Base-by-base conservation (phyloP, 2,888 invertebrate species). In the Protodeltote pygarga region DNA sequence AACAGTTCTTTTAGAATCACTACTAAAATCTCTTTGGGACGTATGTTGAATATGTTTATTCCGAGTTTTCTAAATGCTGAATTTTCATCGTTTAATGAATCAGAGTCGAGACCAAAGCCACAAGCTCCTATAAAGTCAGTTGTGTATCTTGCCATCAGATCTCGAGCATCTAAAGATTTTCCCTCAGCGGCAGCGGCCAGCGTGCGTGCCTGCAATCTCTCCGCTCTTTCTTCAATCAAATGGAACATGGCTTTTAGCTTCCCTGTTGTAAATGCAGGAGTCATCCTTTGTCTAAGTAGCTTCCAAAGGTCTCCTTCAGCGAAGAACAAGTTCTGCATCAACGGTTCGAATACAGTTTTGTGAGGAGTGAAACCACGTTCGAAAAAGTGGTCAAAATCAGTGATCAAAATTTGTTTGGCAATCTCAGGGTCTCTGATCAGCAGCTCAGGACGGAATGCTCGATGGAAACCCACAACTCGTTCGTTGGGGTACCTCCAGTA, bases 61-160 rank as follows among this genome's bases (percentile, higher is more conserved):
- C 69, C 69, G 0, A 65, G 61, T 34, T 68, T 50, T 48, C 83
- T 68, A 32, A 80, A 79, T 1, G 68, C 41, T 1, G 80, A 83
- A 25, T 77, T 62, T 32, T 80, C 77, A 9, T 76, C 65, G 17
- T 65, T 74, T 2, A 81, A 60, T 0, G 77, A 49, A 21, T 81
- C 67, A 33, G 69, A 58, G 21, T 79, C 74, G 2, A 82, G 65
- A 0, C 82, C 82, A 13, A 82, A 79, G 11, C 77, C 83, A 38
- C 81, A 81, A 0, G 76, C 77, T 2, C 80, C 83, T 2, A 82
- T 82, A 19, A 81, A 81, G 13, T 81, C 81, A 0, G 79, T 81
- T 0, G 79, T 77, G 35, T 72, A 81, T 5, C 79, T 60, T 0
- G 79, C 79, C 81, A 82, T 80, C 1, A 82, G 48, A 2, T 82